Conservation (phyloP, 2,888 invertebrate species). For the Acrobasis suavella region DNA sequence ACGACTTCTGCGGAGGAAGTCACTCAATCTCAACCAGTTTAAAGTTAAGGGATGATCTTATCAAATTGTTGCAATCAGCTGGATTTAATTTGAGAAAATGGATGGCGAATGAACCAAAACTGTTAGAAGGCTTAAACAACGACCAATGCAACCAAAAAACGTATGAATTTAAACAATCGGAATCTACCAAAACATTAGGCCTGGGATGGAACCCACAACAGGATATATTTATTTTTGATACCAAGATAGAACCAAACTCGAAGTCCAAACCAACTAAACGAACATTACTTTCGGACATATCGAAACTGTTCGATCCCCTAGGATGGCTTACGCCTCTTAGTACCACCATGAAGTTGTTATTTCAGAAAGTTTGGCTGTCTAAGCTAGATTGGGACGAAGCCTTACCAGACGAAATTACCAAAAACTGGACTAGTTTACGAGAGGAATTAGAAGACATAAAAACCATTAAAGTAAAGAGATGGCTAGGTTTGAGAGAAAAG, state of each 20-base stretch:
- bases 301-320: constrained; percentile 34
- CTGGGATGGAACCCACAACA: constrained; percentile 23
- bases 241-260: constrained; percentile 14
- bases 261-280: constrained; percentile 24
- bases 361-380: constrained; percentile 30
- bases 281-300: constrained; percentile 29
- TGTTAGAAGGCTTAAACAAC: neutral
- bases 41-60: constrained; percentile 20
- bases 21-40: constrained; percentile 9
- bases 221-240: neutral
- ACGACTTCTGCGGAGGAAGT: constrained; percentile 19
- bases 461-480: neutral
- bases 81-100: constrained; percentile 27
- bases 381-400: constrained; percentile 19
- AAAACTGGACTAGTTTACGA: neutral
- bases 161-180: neutral
- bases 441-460: no score
- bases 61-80: neutral
- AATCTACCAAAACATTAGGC: constrained; percentile 10
- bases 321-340: constrained; percentile 34
- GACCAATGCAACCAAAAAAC: neutral
- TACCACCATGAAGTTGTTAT: constrained; percentile 32
- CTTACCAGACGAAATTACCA: neutral
- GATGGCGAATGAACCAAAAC: neutral
- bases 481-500: neutral